phyloP scores from a whole-genome alignment of 1,140 invertebrate genomes.

The Geopemphigus sp. region DNA sequence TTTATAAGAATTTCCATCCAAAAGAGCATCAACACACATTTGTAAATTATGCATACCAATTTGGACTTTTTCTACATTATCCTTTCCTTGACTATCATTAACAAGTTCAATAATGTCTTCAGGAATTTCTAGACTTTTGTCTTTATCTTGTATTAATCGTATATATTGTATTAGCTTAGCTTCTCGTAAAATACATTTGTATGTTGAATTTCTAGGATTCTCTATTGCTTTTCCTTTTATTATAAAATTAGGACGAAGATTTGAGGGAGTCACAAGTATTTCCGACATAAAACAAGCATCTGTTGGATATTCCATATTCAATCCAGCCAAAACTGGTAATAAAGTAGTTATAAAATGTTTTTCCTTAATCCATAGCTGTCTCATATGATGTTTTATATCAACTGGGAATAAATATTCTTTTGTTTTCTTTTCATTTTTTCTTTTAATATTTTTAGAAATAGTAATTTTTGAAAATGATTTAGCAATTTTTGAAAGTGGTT shows the following conservation, averaged over 20 bases:
- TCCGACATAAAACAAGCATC: slow-evolving; percentile 87
- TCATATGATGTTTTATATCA: slow-evolving; percentile 69
- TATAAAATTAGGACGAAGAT: slow-evolving; percentile 76
- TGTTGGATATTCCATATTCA: slow-evolving; percentile 65
- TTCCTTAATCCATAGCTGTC: slow-evolving; percentile 75
- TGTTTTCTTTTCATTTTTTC: slow-evolving; percentile 39
- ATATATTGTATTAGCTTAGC: slow-evolving; percentile 65
- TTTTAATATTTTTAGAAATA: slow-evolving; percentile 1
- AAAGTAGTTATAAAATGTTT: slow-evolving; percentile 67
- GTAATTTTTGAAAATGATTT: slow-evolving; percentile 43
- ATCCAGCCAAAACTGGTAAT: slow-evolving; percentile 68
- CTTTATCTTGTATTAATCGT: slow-evolving; percentile 63
- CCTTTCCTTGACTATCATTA: slow-evolving; percentile 62
- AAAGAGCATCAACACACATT: slow-evolving; percentile 66
- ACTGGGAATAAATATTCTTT: slow-evolving; percentile 58
- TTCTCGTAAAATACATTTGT: slow-evolving; percentile 67
- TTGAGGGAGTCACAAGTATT: slow-evolving; percentile 81
- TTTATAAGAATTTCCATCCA: slow-evolving; percentile 60
- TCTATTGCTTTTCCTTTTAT: slow-evolving; percentile 72
- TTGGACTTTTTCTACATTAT: slow-evolving; percentile 72
- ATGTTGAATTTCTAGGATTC: slow-evolving; percentile 76
- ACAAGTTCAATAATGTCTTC: slow-evolving; percentile 56
- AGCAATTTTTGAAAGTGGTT: slow-evolving; percentile 15
- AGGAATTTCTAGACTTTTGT: slow-evolving; percentile 56
- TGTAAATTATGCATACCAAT: slow-evolving; percentile 71